A percentile compares a stretch with the other conserved stretches of the same genome.
These are phyloP conservation scores for Drosophila paranaensis DNA, from an alignment of 2,888 invertebrate genomes.

Conservation along the genomic window DNA sequence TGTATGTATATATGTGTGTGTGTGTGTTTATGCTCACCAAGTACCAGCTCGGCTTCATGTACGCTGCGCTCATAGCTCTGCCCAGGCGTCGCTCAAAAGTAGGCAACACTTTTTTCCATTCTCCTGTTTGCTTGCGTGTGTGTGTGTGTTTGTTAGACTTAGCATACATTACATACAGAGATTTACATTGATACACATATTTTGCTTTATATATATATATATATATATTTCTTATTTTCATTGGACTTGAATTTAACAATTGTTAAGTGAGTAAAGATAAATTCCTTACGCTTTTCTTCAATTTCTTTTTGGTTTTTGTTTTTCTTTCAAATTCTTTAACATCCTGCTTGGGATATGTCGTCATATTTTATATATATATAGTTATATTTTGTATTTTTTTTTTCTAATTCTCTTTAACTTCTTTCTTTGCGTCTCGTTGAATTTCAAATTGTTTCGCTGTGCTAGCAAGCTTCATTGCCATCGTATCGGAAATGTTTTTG, in stretches of 20 bases:
- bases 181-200: slow-evolving; percentile 63
- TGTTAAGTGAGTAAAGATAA: not conserved
- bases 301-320: slow-evolving; percentile 9
- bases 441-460: not conserved
- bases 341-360: slow-evolving; percentile 31
- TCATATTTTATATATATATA: not conserved
- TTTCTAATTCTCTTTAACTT: not conserved
- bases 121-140: not conserved
- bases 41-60: slow-evolving; percentile 59
- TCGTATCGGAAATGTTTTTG: not conserved
- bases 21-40: slow-evolving; percentile 48
- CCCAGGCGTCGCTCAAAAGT: slow-evolving; percentile 39
- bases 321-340: slow-evolving; percentile 3
- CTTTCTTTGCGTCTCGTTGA: too few relatives aligned
- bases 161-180: slow-evolving; percentile 67
- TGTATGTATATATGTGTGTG: slow-evolving; percentile 10
- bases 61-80: slow-evolving; percentile 14
- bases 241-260: slow-evolving; percentile 17
- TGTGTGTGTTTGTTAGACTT: slow-evolving; percentile 37
- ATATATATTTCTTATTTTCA: slow-evolving; percentile 12
- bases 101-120: slow-evolving; percentile 29
- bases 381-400: not conserved
- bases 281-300: slow-evolving; percentile 15
- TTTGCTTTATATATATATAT: slow-evolving; percentile 7
- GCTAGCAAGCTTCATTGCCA: not conserved